phyloP scores from a whole-genome alignment of 1,140 invertebrate species.

The Tetramorium alpestre region DNA sequence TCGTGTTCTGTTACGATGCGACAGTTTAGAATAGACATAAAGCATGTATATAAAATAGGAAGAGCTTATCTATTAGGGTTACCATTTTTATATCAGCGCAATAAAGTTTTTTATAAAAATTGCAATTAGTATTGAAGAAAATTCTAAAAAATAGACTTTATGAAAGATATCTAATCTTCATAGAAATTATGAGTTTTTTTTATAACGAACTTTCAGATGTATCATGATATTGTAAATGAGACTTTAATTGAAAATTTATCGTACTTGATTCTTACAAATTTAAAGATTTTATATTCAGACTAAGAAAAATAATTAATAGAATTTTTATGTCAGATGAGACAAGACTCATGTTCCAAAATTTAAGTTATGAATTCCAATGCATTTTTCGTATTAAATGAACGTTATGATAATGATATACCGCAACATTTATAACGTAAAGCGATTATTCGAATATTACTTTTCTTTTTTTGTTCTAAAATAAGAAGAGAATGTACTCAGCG shows the following conservation, averaged over 20 bases:
- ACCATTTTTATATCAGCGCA: not conserved
- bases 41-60: not conserved
- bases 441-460: conserved; percentile 22
- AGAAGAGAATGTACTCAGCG: not conserved
- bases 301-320: not conserved
- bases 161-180: not conserved
- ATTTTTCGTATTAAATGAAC: conserved; percentile 3
- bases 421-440: not conserved
- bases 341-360: not conserved
- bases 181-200: not conserved
- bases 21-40: not conserved
- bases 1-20: not conserved
- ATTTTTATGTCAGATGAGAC: not conserved
- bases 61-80: not conserved
- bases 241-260: not conserved
- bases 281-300: not conserved
- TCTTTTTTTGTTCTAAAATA: not conserved
- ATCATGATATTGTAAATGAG: not conserved
- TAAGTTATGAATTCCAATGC: not conserved
- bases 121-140: not conserved
- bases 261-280: not conserved
- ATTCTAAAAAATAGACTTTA: not conserved
- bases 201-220: not conserved
- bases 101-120: not conserved
- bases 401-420: conserved; percentile 2